Conservation (phyloP, 2,888 invertebrate species). For the Phanerotoma sp. region DNA sequence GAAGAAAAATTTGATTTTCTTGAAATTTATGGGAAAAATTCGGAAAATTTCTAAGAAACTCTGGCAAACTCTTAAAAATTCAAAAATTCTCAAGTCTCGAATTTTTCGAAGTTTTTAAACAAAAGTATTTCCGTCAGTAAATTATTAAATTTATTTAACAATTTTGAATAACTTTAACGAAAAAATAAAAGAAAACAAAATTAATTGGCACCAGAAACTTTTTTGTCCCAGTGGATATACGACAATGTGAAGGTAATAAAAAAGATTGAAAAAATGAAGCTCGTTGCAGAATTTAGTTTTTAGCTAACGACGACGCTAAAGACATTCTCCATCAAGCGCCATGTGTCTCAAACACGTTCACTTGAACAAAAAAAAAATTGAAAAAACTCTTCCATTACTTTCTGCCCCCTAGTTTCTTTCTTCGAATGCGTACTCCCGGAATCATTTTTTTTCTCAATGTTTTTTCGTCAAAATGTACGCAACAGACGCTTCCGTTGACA, state of each 20-base stretch:
- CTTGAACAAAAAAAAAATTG: background rate
- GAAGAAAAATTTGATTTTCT: too few relatives aligned
- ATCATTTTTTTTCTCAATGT: slow-evolving; percentile 3
- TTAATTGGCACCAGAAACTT: too few relatives aligned
- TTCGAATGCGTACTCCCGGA: slow-evolving; percentile 14
- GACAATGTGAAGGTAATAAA: background rate
- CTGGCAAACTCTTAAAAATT: too few relatives aligned
- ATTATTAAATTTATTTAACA: too few relatives aligned
- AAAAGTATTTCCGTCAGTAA: too few relatives aligned
- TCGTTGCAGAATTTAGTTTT: slow-evolving; percentile 10
- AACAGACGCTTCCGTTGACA: slow-evolving; percentile 5
- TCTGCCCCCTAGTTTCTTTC: slow-evolving; percentile 4
- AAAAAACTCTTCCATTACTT: slow-evolving; percentile 2
- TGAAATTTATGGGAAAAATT: too few relatives aligned
- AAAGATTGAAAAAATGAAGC: background rate
- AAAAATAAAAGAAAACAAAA: background rate
- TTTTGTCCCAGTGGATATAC: too few relatives aligned
- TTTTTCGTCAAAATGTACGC: background rate
- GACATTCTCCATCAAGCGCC: slow-evolving; percentile 17
- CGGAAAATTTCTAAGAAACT: too few relatives aligned
- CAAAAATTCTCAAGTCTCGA: too few relatives aligned
- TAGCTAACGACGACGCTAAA: slow-evolving; percentile 16
- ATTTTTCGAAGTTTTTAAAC: too few relatives aligned
- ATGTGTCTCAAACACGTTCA: slow-evolving; percentile 15
- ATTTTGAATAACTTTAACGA: too few relatives aligned